Percentiles rank a stretch among this genome's conserved stretches.
These are phyloP conservation scores for Trialeurodes vaporariorum DNA, from an alignment of 1,140 invertebrate species.

Conservation along the genomic window DNA sequence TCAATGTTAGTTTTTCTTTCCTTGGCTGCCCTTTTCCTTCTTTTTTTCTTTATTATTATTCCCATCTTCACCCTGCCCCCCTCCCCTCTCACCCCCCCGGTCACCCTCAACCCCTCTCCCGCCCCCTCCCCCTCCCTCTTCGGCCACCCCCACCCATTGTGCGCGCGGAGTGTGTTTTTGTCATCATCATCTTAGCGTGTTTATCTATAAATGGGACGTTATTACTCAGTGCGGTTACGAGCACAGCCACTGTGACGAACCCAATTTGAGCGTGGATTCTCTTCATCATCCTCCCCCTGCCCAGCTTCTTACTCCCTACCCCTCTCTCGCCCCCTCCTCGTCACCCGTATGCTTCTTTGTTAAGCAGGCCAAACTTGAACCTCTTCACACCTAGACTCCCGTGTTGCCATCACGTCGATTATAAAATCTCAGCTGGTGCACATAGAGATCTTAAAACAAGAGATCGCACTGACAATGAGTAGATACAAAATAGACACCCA, in stretches of 20 bases:
- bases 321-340: background rate
- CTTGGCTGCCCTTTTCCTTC: background rate
- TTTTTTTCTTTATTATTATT: no score
- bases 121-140: no score
- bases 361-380: background rate
- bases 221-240: background rate
- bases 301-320: background rate
- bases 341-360: background rate
- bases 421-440: no score
- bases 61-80: background rate
- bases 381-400: background rate
- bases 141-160: no score
- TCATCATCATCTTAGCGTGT: background rate
- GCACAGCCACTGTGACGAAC: background rate
- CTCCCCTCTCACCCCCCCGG: background rate
- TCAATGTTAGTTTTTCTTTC: background rate
- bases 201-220: background rate
- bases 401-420: no score
- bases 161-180: background rate
- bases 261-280: background rate
- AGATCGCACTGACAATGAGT: no score
- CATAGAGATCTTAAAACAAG: no score
- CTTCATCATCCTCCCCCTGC: background rate
- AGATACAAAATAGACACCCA: no score
- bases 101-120: background rate